Evolutionary conservation across 2,113 vertebrate species (phyloP), one percentile per base, ranked within the genome.

Genomic region (Hystrix brachyura): DNA sequence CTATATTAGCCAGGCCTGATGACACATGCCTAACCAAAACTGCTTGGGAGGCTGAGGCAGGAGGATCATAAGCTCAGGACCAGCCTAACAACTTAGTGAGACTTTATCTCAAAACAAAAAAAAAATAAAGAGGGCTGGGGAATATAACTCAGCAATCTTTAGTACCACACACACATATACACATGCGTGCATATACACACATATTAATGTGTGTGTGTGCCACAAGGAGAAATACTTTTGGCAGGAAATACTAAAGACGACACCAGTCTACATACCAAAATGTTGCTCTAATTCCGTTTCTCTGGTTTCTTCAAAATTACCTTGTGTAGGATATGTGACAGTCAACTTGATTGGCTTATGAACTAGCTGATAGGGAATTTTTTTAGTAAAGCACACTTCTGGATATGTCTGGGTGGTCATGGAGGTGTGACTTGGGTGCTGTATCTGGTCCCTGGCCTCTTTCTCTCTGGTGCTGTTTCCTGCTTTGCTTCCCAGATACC

Each of bases 261-360:
- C 8, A 15, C 87, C 59, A 71, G 2, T 43, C 72, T 65, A 10
- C 34, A 60, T 23, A 48, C 18, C 62, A 74, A n/a, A 69, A 43
- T 69, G 46, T 62, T 62, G 15, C 57, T 69, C 48, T 38, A 69
- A 18, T 89, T 90, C 43, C 85, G 89, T 51, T 91, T 81, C 57
- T 67, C 74, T 87, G 74, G 48, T 60, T 81, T 90, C 55, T 83
- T 90, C 76, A 76, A 51, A 92, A 74, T 85, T 67, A 57, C 78
- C 71, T 91, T 65, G 18, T 12, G 34, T 64, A 53, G 69, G 18
- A 10, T 91, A 46, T 48, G 43, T 48, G 72, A 27, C 43, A 74
- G 72, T 78, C 27, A 18, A 7, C 74, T 17, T 53, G 74, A 72
- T 3, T 23, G 71, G 48, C 13, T 53, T 51, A 18, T 15, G 72